These are phyloP conservation scores for Neolamprologus ventralis DNA, from an alignment of 2,113 vertebrate species.

Conservation along the genomic window DNA sequence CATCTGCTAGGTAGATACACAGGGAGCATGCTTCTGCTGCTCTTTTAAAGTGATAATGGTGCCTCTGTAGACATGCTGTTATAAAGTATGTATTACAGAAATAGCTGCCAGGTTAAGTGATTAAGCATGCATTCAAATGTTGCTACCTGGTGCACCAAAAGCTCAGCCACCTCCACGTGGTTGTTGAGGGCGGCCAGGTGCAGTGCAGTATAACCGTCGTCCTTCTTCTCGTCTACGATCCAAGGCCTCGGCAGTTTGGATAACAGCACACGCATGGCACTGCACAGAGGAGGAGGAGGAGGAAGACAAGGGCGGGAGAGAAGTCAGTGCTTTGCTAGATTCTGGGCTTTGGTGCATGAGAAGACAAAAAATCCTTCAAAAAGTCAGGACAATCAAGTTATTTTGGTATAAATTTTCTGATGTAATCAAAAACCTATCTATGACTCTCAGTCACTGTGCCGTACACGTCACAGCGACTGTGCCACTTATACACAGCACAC, in stretches of 20 bases:
- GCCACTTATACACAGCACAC: conserved; percentile 16
- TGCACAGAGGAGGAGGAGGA: conserved; percentile 41
- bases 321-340: not conserved
- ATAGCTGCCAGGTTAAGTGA: not conserved
- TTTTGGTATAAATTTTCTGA: not conserved
- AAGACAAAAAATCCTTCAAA: not conserved
- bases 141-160: conserved; percentile 94
- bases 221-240: conserved; percentile 99
- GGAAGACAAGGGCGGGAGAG: not conserved
- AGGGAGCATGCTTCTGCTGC: not conserved
- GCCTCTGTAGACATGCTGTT: not conserved
- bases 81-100: not conserved
- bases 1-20: not conserved
- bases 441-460: not conserved
- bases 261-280: conserved; percentile 94
- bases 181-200: conserved; percentile 98
- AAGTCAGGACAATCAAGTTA: not conserved
- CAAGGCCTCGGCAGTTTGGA: conserved; percentile 95
- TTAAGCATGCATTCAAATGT: not conserved
- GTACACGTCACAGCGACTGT: not conserved
- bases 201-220: conserved; percentile 96
- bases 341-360: not conserved
- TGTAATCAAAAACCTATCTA: not conserved
- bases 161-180: conserved; percentile 97
- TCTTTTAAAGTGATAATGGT: not conserved